A percentile compares a stretch with the other conserved stretches of the same genome.
These are phyloP conservation scores for Zaprionus gabonicus DNA, from an alignment of 1,140 invertebrate genomes.

Conservation along the genomic window DNA sequence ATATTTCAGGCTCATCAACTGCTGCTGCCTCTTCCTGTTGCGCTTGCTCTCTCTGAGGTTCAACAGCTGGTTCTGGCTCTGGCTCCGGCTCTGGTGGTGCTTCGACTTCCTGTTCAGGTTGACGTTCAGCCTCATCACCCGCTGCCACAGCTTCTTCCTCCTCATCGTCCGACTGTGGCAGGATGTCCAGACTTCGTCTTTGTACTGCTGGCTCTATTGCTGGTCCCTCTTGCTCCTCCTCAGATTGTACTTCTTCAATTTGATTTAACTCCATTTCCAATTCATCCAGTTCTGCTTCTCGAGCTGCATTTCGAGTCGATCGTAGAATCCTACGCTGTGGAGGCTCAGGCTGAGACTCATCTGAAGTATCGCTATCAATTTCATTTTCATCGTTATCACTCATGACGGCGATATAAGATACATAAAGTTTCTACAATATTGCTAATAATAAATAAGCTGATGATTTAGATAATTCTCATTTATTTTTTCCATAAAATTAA, in stretches of 20 bases:
- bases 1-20: constrained; percentile 3
- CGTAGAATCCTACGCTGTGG: background rate
- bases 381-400: background rate
- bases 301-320: background rate
- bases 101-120: background rate
- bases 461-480: background rate
- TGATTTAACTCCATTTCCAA: background rate
- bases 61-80: constrained; percentile 1
- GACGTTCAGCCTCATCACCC: background rate
- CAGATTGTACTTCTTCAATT: background rate
- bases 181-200: constrained; percentile 12
- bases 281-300: background rate
- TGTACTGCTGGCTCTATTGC: background rate
- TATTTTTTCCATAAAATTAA: background rate
- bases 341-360: background rate
- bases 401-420: background rate
- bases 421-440: background rate
- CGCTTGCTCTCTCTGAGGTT: background rate
- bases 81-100: background rate
- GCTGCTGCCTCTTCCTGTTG: background rate
- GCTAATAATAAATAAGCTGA: background rate
- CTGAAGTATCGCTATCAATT: background rate
- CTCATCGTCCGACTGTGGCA: background rate
- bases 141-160: background rate
- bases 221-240: background rate